Conservation (phyloP, 2,113 vertebrate genomes). For the Delphinus delphis region DNA sequence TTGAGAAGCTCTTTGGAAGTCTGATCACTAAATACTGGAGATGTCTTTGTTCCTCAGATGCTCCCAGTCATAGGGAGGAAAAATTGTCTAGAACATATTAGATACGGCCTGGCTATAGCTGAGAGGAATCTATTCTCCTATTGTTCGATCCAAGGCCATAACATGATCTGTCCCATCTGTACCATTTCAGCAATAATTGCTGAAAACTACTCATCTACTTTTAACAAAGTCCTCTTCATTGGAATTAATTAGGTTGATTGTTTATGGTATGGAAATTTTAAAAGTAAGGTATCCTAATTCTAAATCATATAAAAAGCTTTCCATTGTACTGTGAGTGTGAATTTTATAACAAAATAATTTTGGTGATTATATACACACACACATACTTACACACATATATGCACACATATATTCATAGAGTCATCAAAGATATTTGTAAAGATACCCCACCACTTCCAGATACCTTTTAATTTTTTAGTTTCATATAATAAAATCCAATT, state of each 20-base stretch:
- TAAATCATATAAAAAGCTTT: neutral
- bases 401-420: neutral
- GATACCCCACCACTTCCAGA: neutral
- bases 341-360: neutral
- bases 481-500: neutral
- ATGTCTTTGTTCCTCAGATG: slow-evolving; percentile 34
- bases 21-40: slow-evolving; percentile 4
- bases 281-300: slow-evolving; percentile 13
- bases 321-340: neutral
- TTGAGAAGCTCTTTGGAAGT: neutral
- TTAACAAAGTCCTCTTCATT: slow-evolving; percentile 32
- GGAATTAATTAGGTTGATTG: slow-evolving; percentile 15
- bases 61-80: neutral
- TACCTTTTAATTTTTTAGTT: neutral
- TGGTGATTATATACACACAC: neutral
- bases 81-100: neutral
- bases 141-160: neutral
- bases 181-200: neutral
- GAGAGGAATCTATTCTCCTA: neutral
- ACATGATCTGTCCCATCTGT: neutral
- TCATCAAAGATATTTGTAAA: neutral
- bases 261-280: neutral
- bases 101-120: neutral
- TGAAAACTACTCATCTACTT: neutral
- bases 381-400: neutral